Evolutionary conservation across 2,888 invertebrate species (phyloP).

Genomic region (Ormyrus labotus): DNA sequence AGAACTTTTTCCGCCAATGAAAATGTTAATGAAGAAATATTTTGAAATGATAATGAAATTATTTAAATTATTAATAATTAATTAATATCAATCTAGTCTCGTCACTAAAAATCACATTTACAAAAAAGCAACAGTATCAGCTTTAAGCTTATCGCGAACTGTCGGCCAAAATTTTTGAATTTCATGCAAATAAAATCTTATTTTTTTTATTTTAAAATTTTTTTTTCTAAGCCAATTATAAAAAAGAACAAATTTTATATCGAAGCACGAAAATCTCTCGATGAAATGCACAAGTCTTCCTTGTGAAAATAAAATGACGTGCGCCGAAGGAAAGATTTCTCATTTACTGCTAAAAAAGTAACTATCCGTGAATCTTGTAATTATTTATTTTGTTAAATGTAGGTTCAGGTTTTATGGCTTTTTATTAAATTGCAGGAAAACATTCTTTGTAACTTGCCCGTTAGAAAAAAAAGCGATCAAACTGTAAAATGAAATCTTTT

Average conservation of each 20-base stretch:
- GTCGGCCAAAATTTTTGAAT: slow-evolving; percentile 18
- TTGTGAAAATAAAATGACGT: slow-evolving; percentile 24
- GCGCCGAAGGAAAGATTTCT: slow-evolving; percentile 34
- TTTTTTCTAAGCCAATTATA: background rate
- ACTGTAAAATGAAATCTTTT: slow-evolving; percentile 36
- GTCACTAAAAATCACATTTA: slow-evolving; percentile 36
- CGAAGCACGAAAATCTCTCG: slow-evolving; percentile 22
- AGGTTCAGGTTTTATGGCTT: slow-evolving; percentile 27
- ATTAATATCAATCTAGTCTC: slow-evolving; percentile 37
- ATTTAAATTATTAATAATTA: slow-evolving; percentile 39
- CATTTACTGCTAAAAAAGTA: slow-evolving; percentile 26
- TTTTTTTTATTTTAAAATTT: background rate
- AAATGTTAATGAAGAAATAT: slow-evolving; percentile 36
- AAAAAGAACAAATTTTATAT: slow-evolving; percentile 22
- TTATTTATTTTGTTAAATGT: slow-evolving; percentile 20
- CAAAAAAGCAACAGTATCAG: slow-evolving; percentile 38
- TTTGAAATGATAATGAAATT: slow-evolving; percentile 13
- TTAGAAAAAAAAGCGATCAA: slow-evolving; percentile 36
- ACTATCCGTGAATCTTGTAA: background rate
- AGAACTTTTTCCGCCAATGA: slow-evolving; percentile 41
- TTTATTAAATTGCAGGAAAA: slow-evolving; percentile 15
- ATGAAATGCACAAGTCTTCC: slow-evolving; percentile 6
- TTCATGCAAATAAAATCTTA: background rate
- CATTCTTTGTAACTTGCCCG: slow-evolving; percentile 24
- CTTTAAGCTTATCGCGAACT: slow-evolving; percentile 36